Percentiles rank a stretch among this genome's conserved stretches.
These are phyloP conservation scores for Cichlasoma orientale DNA, from an alignment of 2,797 vertebrate genomes.

Conservation along the genomic window DNA sequence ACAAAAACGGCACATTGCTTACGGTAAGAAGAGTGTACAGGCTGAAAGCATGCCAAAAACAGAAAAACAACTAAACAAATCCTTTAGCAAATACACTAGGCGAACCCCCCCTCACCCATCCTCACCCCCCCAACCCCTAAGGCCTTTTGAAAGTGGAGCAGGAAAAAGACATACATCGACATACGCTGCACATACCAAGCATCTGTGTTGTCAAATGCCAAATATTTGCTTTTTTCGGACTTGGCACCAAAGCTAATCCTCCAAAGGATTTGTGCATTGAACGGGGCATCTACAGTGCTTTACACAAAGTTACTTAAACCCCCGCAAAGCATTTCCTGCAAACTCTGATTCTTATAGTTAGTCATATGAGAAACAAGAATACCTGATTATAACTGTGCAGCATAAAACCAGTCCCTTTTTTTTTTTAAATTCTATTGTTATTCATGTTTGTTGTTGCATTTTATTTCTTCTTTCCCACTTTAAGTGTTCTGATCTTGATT, in stretches of 20 bases:
- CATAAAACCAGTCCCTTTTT: not conserved
- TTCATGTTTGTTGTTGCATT: constrained; percentile 12
- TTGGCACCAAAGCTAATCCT: constrained; percentile 47
- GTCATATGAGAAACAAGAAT: not conserved
- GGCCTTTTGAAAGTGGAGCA: constrained; percentile 50
- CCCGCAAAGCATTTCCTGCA: not conserved
- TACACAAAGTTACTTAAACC: not conserved
- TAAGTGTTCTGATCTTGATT: constrained; percentile 42
- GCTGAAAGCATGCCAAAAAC: constrained; percentile 71
- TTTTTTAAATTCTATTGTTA: not conserved
- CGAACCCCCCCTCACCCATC: not conserved
- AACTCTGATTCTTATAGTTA: not conserved
- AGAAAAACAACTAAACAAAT: constrained; percentile 78
- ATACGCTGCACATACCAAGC: constrained; percentile 55
- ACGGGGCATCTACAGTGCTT: not conserved
- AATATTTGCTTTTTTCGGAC: constrained; percentile 69
- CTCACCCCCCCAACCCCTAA: constrained; percentile 2
- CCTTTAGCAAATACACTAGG: constrained; percentile 62
- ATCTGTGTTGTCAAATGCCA: constrained; percentile 63
- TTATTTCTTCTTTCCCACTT: constrained; percentile 10
- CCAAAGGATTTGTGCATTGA: constrained; percentile 13
- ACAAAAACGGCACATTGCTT: constrained; percentile 76
- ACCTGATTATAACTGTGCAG: not conserved
- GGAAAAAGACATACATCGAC: constrained; percentile 47
- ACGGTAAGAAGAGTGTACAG: constrained; percentile 63